phyloP scores from a whole-genome alignment of 2,888 invertebrate genomes.

The Diachrysia chrysitis region DNA sequence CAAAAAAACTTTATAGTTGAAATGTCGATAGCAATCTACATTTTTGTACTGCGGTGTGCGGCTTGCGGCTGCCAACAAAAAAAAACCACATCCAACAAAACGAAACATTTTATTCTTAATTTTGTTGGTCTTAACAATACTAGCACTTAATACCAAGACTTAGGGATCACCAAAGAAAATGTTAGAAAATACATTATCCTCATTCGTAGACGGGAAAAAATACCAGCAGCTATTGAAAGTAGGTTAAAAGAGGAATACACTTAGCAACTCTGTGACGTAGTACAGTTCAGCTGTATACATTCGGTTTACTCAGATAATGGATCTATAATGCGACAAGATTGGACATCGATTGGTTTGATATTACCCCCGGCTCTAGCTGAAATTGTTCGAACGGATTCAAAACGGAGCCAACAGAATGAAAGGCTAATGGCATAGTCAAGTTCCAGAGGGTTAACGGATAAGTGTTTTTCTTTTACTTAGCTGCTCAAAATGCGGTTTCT shows the following conservation, averaged over 20 bases:
- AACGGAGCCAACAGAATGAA: constrained; percentile 37
- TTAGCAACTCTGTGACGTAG: not conserved
- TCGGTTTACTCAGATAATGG: constrained; percentile 48
- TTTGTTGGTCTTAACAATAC: constrained; percentile 21
- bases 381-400: constrained; percentile 28
- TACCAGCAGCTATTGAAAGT: not conserved
- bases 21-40: constrained; percentile 29
- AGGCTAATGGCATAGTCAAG: constrained; percentile 48
- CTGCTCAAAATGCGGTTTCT: constrained; percentile 21
- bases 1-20: not conserved
- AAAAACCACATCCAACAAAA: constrained; percentile 12
- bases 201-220: not conserved
- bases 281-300: not conserved
- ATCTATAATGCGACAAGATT: constrained; percentile 38
- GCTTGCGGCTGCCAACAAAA: constrained; percentile 20
- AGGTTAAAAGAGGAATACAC: constrained; percentile 3
- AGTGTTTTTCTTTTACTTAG: constrained; percentile 47
- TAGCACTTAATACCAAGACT: not conserved
- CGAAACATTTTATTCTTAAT: constrained; percentile 21
- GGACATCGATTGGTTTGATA: constrained; percentile 31
- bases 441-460: constrained; percentile 39
- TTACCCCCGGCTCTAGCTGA: constrained; percentile 25
- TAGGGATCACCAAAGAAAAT: not conserved
- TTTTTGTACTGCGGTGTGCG: constrained; percentile 22
- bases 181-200: not conserved